Percentiles rank a stretch among this genome's conserved stretches.
Evolutionary conservation across 1,140 invertebrate genomes (phyloP).

Genomic region (Diachasmimorpha longicaudata): DNA sequence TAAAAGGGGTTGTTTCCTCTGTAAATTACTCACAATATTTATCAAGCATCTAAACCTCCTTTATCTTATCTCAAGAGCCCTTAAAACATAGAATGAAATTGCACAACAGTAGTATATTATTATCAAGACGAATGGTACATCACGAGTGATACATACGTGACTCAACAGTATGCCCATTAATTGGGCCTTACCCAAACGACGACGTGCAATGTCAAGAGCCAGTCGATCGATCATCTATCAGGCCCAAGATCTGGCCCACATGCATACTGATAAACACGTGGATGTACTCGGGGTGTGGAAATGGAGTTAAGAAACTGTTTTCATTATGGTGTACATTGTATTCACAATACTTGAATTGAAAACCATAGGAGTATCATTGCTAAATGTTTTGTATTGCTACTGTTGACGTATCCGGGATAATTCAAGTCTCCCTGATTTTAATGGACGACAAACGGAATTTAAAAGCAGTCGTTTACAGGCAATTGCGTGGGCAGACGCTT

Average conservation of each 20-base stretch:
- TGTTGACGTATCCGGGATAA: slow-evolving; percentile 29
- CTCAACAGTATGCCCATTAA: not conserved
- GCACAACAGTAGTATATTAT: not conserved
- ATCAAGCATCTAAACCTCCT: not conserved
- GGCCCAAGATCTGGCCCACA: not conserved
- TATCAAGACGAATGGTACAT: no score
- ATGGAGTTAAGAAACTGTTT: not conserved
- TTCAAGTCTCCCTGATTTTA: slow-evolving; percentile 20
- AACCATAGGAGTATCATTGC: not conserved
- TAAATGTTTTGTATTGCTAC: slow-evolving; percentile 24
- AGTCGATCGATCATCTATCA: not conserved
- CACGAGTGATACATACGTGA: not conserved
- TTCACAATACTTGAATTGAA: not conserved
- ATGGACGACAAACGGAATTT: slow-evolving; percentile 24
- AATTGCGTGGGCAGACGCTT: slow-evolving; percentile 21
- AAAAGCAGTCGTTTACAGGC: slow-evolving; percentile 18
- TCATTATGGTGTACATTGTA: no score
- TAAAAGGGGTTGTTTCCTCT: not conserved
- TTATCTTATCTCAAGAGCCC: no score
- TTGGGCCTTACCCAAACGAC: not conserved
- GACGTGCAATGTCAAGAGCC: not conserved
- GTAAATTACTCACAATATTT: not conserved
- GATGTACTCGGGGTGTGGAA: not conserved
- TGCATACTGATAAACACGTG: not conserved
- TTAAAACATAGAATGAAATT: no score